Conservation (phyloP, 53 echinoderm and acorn worm genomes). For the Henricia sp. region DNA sequence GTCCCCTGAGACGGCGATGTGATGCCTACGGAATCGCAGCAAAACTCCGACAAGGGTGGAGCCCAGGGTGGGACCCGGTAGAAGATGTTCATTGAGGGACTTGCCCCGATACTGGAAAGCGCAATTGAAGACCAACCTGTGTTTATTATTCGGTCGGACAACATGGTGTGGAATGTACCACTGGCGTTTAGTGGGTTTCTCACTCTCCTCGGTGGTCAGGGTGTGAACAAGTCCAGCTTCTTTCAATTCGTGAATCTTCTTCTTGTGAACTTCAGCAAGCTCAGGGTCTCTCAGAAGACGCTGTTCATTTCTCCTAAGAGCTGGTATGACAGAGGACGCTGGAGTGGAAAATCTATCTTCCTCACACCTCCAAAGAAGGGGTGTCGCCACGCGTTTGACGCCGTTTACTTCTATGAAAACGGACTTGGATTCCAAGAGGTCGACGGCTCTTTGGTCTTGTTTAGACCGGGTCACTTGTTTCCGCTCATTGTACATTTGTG, state of each 20-base stretch:
- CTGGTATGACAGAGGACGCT: neutral
- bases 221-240: neutral
- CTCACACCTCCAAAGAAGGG: slow-evolving; percentile 6
- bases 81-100: slow-evolving; percentile 9
- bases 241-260: neutral
- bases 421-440: slow-evolving; percentile 25
- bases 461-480: slow-evolving; percentile 17
- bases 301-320: neutral
- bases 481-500: neutral
- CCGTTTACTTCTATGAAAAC: neutral
- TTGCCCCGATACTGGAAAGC: neutral
- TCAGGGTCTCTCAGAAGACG: slow-evolving; percentile 1
- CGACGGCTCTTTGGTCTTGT: slow-evolving; percentile 19
- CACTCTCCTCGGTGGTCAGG: neutral
- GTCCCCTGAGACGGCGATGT: slow-evolving; percentile 17
- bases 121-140: neutral
- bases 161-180: slow-evolving; percentile 57
- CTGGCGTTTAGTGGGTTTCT: neutral
- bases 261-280: neutral
- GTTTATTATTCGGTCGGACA: neutral
- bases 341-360: neutral
- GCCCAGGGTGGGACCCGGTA: slow-evolving; percentile 12
- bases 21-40: slow-evolving; percentile 17
- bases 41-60: slow-evolving; percentile 14
- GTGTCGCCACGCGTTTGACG: neutral